Evolutionary conservation across 1,140 invertebrate genomes (phyloP), one percentile per base, ranked within the genome.

Genomic region (Bombus fervidus): DNA sequence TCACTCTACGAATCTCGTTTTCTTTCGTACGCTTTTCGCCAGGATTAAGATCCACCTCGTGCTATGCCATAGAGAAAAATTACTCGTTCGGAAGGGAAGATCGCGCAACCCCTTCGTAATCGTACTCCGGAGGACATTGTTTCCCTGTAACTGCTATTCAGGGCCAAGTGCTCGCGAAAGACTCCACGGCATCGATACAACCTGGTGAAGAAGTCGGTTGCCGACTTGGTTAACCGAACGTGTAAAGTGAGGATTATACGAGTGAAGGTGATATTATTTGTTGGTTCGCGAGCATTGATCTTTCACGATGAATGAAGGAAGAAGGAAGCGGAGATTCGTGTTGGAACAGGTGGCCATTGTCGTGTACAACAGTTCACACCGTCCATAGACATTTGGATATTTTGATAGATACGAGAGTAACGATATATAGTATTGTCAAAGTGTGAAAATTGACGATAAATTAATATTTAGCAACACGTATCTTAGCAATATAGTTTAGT

Each of bases 31-130:
- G 79, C 37, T 81, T 90, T 87, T 74, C 47, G 78, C 8, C 68
- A 34, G 76, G 71, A 85, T 86, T 87, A 85, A 90, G 84, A 87
- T 84, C 77, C 80, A 86, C 84, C 86, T 85, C 88, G 86, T 74
- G 79, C 87, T 91, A 64, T 37, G 47, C 53, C 59, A 91, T 88
- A 64, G 57, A 86, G 83, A 75, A 83, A 81, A 72, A 57, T 73
- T 86, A 87, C 80, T 88, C 86, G 83, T 39, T 83, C 76, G 86
- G 83, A 87, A 86, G 72, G 76, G 77, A 76, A 66, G 78, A 81
- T 77, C 87, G 75, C 41, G 73, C 89, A 77, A 79, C 62, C 83
- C 83, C 28, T 73, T 59, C 53, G 39, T 72, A 43, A 79, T 84
- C 66, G 53, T 37, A 41, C n/a, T 43, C 31, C 77, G 37, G 2